phyloP scores from a whole-genome alignment of 2,113 vertebrate species.

The Prochilodus magdalenae region DNA sequence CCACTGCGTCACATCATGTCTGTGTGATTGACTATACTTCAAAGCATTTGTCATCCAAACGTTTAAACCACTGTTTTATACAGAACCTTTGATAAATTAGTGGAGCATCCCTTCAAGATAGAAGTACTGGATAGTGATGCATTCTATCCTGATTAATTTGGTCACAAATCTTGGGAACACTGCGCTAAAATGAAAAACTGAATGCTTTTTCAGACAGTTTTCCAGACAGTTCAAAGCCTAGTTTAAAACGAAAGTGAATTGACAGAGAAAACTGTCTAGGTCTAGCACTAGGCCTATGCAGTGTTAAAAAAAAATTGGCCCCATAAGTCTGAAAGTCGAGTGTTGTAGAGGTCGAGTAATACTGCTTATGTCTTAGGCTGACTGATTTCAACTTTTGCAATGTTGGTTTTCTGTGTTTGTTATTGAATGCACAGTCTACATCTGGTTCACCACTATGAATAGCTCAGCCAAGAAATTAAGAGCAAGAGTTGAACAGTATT shows the following conservation, averaged over 20 bases:
- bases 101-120: too few relatives aligned
- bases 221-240: constrained; percentile 36
- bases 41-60: too few relatives aligned
- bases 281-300: not conserved
- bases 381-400: not conserved
- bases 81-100: too few relatives aligned
- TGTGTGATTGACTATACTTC: too few relatives aligned
- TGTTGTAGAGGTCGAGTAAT: not conserved
- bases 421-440: constrained; percentile 4
- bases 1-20: too few relatives aligned
- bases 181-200: not conserved
- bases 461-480: not conserved
- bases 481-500: constrained; percentile 31
- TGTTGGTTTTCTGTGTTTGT: constrained; percentile 15
- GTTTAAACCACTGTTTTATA: too few relatives aligned
- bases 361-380: constrained; percentile 1
- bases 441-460: not conserved
- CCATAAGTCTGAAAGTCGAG: not conserved
- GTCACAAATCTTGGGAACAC: not conserved
- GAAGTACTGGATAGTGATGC: too few relatives aligned
- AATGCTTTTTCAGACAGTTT: not conserved
- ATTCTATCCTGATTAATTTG: too few relatives aligned
- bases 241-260: not conserved
- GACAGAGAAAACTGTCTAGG: not conserved
- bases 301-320: constrained; percentile 23